Percentiles rank a stretch among this genome's conserved stretches.
Conservation (phyloP, 1,140 invertebrate genomes). For the Philaenus spumarius region DNA sequence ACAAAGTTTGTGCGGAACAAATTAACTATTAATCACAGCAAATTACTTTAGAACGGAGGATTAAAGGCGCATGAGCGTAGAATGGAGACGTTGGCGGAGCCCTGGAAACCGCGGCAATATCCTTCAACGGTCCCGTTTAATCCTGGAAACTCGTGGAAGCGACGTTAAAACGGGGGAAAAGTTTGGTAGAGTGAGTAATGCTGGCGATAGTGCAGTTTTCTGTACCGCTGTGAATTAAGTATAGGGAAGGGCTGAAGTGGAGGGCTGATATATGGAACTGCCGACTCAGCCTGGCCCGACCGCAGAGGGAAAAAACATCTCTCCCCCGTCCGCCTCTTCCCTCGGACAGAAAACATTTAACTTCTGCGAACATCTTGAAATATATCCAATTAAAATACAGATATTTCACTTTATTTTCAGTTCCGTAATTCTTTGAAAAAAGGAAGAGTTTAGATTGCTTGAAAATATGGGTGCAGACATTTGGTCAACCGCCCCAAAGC, state of each 20-base stretch:
- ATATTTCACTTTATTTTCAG: too few relatives aligned
- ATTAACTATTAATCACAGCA: conserved; percentile 16
- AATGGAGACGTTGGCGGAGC: neutral
- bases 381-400: too few relatives aligned
- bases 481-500: too few relatives aligned
- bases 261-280: conserved; percentile 9
- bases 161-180: neutral
- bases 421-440: too few relatives aligned
- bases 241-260: neutral
- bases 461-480: too few relatives aligned
- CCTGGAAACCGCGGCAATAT: too few relatives aligned
- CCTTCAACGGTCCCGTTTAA: too few relatives aligned
- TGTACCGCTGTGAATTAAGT: conserved; percentile 15
- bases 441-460: too few relatives aligned
- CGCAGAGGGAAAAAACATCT: neutral
- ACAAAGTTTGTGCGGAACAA: conserved; percentile 14
- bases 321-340: neutral
- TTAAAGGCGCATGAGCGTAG: neutral
- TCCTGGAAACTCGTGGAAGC: neutral
- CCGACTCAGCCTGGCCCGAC: conserved; percentile 6
- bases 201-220: conserved; percentile 14
- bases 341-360: conserved; percentile 1
- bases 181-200: conserved; percentile 8
- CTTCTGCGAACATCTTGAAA: too few relatives aligned
- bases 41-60: conserved; percentile 1